Evolutionary conservation across 2,888 invertebrate genomes (phyloP).

Genomic region (Eupithecia inturbata): DNA sequence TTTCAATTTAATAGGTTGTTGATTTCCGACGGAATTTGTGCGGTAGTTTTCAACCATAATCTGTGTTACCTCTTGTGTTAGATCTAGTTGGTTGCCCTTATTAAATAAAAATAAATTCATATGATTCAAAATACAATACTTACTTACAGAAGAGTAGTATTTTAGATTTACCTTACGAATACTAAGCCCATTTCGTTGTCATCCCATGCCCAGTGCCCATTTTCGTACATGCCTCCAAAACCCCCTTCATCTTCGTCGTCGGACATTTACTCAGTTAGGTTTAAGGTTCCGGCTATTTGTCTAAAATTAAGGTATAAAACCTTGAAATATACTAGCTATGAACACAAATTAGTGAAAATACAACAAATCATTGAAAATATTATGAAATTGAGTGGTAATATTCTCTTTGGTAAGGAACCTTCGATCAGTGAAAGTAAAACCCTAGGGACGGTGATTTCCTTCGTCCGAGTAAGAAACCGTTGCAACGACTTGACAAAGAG

Average conservation of each 20-base stretch:
- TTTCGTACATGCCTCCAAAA: slow-evolving; percentile 72
- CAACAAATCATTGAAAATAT: not conserved
- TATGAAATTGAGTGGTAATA: not conserved
- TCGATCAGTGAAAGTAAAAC: too few relatives aligned
- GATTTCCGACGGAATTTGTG: not conserved
- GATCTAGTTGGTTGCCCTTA: too few relatives aligned
- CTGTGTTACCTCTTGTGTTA: too few relatives aligned
- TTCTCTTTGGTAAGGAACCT: too few relatives aligned
- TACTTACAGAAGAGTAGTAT: not conserved
- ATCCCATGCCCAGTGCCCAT: slow-evolving; percentile 83
- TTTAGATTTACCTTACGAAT: slow-evolving; percentile 64
- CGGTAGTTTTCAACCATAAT: too few relatives aligned
- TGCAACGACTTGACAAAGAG: too few relatives aligned
- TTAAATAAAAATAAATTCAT: too few relatives aligned
- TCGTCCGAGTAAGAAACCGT: too few relatives aligned
- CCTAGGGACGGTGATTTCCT: too few relatives aligned
- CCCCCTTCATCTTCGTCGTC: slow-evolving; percentile 70
- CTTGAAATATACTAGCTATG: not conserved
- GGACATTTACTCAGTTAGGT: slow-evolving; percentile 56
- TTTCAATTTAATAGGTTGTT: too few relatives aligned
- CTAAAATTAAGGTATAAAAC: not conserved
- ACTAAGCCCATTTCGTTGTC: slow-evolving; percentile 57
- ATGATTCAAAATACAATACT: too few relatives aligned
- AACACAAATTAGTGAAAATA: not conserved
- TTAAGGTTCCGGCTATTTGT: not conserved